A percentile compares a stretch with the other conserved stretches of the same genome.
Evolutionary conservation across 2,888 invertebrate species (phyloP).

Genomic region (Caradrina clavipalpis): DNA sequence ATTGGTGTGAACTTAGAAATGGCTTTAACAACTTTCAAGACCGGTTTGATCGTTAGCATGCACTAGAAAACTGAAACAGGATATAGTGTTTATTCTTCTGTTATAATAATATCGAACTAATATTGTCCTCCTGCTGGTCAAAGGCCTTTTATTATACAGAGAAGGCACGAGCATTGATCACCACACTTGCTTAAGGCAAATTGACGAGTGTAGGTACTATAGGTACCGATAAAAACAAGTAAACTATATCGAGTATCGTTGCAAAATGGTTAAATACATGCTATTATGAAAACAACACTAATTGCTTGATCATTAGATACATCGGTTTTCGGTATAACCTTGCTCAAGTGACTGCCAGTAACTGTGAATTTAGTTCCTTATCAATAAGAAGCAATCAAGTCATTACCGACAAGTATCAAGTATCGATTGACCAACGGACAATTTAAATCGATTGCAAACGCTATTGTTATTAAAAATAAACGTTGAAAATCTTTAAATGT

Average conservation of each 20-base stretch:
- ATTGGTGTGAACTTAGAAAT: constrained; percentile 25
- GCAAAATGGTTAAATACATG: constrained; percentile 64
- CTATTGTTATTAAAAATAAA: constrained; percentile 10
- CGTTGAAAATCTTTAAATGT: background rate
- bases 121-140: no score
- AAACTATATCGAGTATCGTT: constrained; percentile 45
- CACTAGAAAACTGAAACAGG: constrained; percentile 31
- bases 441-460: constrained; percentile 20
- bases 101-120: background rate
- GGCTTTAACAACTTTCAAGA: constrained; percentile 43
- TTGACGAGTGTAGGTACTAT: no score
- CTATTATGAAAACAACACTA: constrained; percentile 64
- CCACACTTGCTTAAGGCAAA: no score
- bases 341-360: constrained; percentile 60
- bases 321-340: constrained; percentile 61
- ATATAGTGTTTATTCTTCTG: background rate
- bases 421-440: constrained; percentile 27
- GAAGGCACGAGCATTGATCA: no score
- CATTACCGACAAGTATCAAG: constrained; percentile 52
- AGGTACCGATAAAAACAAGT: background rate
- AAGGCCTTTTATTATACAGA: no score
- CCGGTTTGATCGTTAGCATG: constrained; percentile 30
- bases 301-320: constrained; percentile 50
- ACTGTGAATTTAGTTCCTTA: constrained; percentile 26
- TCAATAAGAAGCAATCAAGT: constrained; percentile 24